Percentiles rank a stretch among this genome's conserved stretches.
Evolutionary conservation across 2,113 vertebrate genomes (phyloP).

Genomic region (Oxyura jamaicensis): DNA sequence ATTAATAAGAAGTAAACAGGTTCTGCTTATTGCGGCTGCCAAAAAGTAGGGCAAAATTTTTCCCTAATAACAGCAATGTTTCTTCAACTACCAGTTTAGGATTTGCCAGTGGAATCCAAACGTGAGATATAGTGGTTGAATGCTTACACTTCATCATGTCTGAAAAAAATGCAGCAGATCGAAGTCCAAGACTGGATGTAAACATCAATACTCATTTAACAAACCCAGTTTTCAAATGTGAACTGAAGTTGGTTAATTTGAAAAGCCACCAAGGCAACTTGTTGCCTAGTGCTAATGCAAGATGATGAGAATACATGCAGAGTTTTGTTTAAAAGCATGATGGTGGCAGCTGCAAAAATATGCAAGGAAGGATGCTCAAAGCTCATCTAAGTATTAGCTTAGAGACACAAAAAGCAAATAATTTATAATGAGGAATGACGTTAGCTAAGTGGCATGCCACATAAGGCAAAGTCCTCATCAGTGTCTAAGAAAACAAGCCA

Average conservation of each 20-base stretch:
- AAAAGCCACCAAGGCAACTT: not conserved
- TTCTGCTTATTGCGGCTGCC: not conserved
- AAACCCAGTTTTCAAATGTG: not conserved
- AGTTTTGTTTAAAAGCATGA: not conserved
- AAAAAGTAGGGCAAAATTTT: not conserved
- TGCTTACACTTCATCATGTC: not conserved
- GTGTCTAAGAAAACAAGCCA: not conserved
- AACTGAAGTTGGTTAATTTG: not conserved
- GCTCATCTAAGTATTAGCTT: not conserved
- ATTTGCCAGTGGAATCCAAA: not conserved
- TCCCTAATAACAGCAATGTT: not conserved
- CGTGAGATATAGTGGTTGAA: not conserved
- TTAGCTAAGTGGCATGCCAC: not conserved
- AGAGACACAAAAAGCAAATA: not conserved
- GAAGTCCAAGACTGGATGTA: not conserved
- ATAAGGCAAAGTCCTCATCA: not conserved
- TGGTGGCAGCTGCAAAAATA: not conserved
- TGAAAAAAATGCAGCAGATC: not conserved
- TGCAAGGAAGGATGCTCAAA: not conserved
- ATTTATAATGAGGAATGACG: not conserved
- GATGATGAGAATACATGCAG: not conserved
- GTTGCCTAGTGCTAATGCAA: not conserved
- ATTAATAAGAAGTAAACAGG: not conserved
- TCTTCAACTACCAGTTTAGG: not conserved
- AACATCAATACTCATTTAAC: not conserved